A percentile compares a stretch with the other conserved stretches of the same genome.
Evolutionary conservation across 2,888 invertebrate species (phyloP).

Genomic region (Melinaea menophilus): DNA sequence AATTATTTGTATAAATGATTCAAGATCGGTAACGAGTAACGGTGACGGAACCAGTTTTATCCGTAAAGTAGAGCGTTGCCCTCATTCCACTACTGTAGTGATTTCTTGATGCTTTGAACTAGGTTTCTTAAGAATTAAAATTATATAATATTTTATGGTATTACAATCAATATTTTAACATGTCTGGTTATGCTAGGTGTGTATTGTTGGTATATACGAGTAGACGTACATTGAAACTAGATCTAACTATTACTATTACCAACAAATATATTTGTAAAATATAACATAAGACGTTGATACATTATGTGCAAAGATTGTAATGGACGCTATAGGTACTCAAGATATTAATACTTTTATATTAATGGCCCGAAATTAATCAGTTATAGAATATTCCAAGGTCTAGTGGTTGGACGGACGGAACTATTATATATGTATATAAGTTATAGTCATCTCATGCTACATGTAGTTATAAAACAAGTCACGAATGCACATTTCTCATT

Average conservation of each 20-base stretch:
- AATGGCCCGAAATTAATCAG: no score
- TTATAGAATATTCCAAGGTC: no score
- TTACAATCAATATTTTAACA: constrained; percentile 29
- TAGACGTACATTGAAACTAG: not conserved
- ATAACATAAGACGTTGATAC: no score
- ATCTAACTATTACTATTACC: no score
- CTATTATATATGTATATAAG: no score
- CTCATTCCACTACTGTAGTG: constrained; percentile 57
- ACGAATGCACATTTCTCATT: constrained; percentile 1
- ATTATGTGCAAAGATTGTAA: no score
- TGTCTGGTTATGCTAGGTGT: constrained; percentile 23
- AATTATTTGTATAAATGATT: constrained; percentile 30
- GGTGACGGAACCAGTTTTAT: constrained; percentile 55
- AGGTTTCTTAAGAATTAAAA: constrained; percentile 29
- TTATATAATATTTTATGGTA: not conserved
- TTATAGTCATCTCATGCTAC: no score
- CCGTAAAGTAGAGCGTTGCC: constrained; percentile 68
- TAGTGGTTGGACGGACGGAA: no score
- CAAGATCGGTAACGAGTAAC: constrained; percentile 32
- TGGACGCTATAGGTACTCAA: no score
- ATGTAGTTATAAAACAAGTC: not conserved
- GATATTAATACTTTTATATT: no score
- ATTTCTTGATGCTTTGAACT: constrained; percentile 53
- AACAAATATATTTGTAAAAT: no score
- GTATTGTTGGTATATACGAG: not conserved